Percentiles rank a stretch among this genome's conserved stretches.
phyloP scores from a whole-genome alignment of 2,113 vertebrate species.

The Pseudorasbora parva region DNA sequence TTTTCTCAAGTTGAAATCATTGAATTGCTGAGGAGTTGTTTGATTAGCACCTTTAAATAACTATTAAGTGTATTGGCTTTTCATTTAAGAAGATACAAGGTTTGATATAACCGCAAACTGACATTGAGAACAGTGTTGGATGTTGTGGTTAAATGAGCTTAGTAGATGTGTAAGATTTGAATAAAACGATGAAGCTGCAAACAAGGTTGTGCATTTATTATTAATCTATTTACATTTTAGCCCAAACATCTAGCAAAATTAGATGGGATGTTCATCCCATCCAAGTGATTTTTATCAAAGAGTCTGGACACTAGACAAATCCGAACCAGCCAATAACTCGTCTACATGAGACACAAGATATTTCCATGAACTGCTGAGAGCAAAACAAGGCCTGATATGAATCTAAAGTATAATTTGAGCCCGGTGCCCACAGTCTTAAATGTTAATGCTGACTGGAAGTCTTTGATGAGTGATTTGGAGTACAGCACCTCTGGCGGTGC shows the following conservation, averaged over 20 bases:
- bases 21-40: neutral
- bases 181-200: neutral
- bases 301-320: constrained; percentile 4
- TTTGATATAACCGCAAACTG: neutral
- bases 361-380: constrained; percentile 61
- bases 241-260: neutral
- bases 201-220: neutral
- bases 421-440: constrained; percentile 58
- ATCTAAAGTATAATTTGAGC: constrained; percentile 51
- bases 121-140: neutral
- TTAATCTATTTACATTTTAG: neutral
- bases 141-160: neutral
- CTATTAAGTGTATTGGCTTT: neutral
- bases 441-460: constrained; percentile 53
- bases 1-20: neutral
- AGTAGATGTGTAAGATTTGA: neutral
- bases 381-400: constrained; percentile 60
- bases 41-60: neutral
- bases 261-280: neutral
- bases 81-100: neutral
- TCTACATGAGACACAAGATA: constrained; percentile 30
- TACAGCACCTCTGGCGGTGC: constrained; percentile 39
- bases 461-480: constrained; percentile 53
- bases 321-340: neutral
- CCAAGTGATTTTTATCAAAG: neutral